Conservation (phyloP, 2,113 vertebrate species). For the Saguinus midas region DNA sequence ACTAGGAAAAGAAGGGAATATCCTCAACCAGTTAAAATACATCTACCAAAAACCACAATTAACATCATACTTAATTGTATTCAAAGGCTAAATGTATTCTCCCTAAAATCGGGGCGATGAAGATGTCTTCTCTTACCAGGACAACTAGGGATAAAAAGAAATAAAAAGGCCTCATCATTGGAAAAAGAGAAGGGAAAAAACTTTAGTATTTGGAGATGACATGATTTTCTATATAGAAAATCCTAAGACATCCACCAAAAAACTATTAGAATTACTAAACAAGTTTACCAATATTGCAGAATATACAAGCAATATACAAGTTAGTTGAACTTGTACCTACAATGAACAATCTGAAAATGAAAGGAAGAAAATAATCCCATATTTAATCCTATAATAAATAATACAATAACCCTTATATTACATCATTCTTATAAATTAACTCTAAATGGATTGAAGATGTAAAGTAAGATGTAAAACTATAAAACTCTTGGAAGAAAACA, state of each 20-base stretch:
- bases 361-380: background rate
- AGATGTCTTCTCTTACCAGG: background rate
- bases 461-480: background rate
- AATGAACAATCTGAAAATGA: background rate
- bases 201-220: background rate
- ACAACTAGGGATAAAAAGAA: background rate
- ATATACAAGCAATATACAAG: background rate
- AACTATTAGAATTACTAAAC: background rate
- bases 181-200: background rate
- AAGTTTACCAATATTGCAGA: background rate
- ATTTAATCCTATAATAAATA: background rate
- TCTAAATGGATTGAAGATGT: background rate
- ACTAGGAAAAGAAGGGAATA: background rate
- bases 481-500: background rate
- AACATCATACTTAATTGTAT: background rate
- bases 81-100: background rate
- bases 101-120: background rate
- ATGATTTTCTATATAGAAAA: background rate
- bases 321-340: background rate
- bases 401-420: background rate
- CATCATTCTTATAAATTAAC: background rate
- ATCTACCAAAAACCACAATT: background rate
- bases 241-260: background rate
- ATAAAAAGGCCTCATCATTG: background rate
- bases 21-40: background rate